Evolutionary conservation across 1,140 invertebrate genomes (phyloP).

Genomic region (Scaptomyza graminum): DNA sequence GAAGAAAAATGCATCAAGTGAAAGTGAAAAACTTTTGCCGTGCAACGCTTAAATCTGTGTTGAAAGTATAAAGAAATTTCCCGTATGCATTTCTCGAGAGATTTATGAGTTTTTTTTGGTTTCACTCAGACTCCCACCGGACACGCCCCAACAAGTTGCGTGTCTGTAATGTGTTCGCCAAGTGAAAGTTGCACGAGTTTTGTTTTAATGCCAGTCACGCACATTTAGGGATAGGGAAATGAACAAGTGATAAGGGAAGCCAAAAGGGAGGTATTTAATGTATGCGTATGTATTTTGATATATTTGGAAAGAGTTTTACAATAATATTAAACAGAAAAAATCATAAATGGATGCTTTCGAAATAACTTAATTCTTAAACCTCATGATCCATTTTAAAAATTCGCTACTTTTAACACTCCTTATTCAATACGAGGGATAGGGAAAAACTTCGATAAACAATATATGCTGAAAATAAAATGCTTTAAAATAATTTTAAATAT

Average conservation of each 20-base stretch:
- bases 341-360: too few species aligned
- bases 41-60: slow-evolving; percentile 70
- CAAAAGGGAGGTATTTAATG: background rate
- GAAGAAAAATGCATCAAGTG: slow-evolving; percentile 65
- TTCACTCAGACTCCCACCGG: slow-evolving; percentile 1
- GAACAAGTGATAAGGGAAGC: background rate
- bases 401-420: too few species aligned
- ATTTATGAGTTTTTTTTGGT: slow-evolving; percentile 57
- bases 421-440: too few species aligned
- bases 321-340: background rate
- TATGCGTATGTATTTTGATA: background rate
- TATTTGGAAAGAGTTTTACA: background rate
- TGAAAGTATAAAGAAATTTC: slow-evolving; percentile 63
- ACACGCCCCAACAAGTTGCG: slow-evolving; percentile 6
- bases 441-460: too few species aligned
- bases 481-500: background rate
- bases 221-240: slow-evolving; percentile 12
- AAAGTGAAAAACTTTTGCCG: slow-evolving; percentile 75
- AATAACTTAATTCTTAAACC: too few species aligned
- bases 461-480: too few species aligned
- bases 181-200: slow-evolving; percentile 40
- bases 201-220: slow-evolving; percentile 38
- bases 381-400: too few species aligned
- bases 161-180: slow-evolving; percentile 31
- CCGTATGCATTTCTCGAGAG: slow-evolving; percentile 60